A percentile compares a stretch with the other conserved stretches of the same genome.
phyloP scores from a whole-genome alignment of 2,888 invertebrate species.

The Noctua janthina region DNA sequence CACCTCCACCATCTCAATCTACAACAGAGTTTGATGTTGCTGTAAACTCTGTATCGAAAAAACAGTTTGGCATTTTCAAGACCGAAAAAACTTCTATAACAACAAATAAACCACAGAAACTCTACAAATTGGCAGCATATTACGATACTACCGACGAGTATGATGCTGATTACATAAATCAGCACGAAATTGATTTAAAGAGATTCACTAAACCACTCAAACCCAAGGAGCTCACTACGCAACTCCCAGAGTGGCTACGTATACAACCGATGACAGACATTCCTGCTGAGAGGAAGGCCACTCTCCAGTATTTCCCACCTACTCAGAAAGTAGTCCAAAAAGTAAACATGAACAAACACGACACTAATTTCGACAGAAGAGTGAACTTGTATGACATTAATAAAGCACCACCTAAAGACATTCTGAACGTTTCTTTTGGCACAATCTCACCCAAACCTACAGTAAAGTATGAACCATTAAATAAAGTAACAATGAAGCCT shows the following conservation, averaged over 20 bases:
- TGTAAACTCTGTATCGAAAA: constrained; percentile 52
- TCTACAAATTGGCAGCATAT: constrained; percentile 77
- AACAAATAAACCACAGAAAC: constrained; percentile 73
- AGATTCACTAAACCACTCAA: constrained; percentile 72
- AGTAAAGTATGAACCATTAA: constrained; percentile 32
- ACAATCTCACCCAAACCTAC: constrained; percentile 51
- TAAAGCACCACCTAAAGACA: constrained; percentile 67
- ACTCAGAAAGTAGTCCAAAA: constrained; percentile 67
- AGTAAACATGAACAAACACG: constrained; percentile 74
- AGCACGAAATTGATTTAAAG: constrained; percentile 82
- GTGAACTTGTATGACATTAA: constrained; percentile 71
- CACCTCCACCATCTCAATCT: constrained; percentile 29
- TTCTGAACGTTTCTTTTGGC: constrained; percentile 52
- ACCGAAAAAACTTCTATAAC: constrained; percentile 56
- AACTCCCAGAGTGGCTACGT: constrained; percentile 55
- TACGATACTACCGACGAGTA: constrained; percentile 83
- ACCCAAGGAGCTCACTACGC: constrained; percentile 56
- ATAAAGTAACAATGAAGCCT: constrained; percentile 39
- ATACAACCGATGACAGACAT: constrained; percentile 62
- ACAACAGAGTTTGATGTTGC: constrained; percentile 42
- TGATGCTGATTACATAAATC: constrained; percentile 79
- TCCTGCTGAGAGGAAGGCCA: constrained; percentile 78
- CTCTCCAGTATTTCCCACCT: constrained; percentile 86
- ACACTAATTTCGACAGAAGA: constrained; percentile 75
- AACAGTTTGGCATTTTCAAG: constrained; percentile 50